Conservation (phyloP, 1,140 invertebrate species). For the Drosophila ambigua region DNA sequence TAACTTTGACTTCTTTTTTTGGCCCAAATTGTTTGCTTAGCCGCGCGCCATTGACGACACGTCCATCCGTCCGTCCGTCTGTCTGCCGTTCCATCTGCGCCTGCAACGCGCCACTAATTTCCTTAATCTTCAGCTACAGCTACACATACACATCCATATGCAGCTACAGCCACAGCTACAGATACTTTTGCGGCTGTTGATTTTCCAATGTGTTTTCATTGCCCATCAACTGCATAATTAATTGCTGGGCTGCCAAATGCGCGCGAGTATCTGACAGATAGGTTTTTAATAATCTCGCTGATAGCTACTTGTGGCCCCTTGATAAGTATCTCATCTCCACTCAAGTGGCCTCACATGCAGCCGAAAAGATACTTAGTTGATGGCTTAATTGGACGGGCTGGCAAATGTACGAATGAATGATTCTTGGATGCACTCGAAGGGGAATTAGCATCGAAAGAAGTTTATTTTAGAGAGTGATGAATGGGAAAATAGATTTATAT, state of each 20-base stretch:
- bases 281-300: conserved; percentile 45
- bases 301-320: conserved; percentile 26
- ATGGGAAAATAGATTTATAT: too few species aligned
- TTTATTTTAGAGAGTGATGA: too few species aligned
- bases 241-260: conserved; percentile 30
- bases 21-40: conserved; percentile 57
- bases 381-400: too few species aligned
- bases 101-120: conserved; percentile 40
- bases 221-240: conserved; percentile 65
- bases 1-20: conserved; percentile 22
- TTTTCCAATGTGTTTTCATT: conserved; percentile 54
- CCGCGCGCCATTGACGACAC: conserved; percentile 68
- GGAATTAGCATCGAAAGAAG: too few species aligned
- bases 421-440: too few species aligned
- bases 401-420: too few species aligned
- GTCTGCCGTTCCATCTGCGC: conserved; percentile 29
- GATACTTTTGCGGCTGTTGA: conserved; percentile 20
- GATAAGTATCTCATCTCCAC: conserved; percentile 1
- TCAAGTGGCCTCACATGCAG: conserved; percentile 17
- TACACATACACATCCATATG: conserved; percentile 27
- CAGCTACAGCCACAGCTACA: too few species aligned
- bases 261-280: conserved; percentile 48
- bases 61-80: conserved; percentile 24
- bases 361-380: conserved; percentile 1
- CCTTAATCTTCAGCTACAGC: conserved; percentile 36